A percentile compares a stretch with the other conserved stretches of the same genome.
Conservation (phyloP, 2,888 invertebrate genomes). For the Capitulum mitella region DNA sequence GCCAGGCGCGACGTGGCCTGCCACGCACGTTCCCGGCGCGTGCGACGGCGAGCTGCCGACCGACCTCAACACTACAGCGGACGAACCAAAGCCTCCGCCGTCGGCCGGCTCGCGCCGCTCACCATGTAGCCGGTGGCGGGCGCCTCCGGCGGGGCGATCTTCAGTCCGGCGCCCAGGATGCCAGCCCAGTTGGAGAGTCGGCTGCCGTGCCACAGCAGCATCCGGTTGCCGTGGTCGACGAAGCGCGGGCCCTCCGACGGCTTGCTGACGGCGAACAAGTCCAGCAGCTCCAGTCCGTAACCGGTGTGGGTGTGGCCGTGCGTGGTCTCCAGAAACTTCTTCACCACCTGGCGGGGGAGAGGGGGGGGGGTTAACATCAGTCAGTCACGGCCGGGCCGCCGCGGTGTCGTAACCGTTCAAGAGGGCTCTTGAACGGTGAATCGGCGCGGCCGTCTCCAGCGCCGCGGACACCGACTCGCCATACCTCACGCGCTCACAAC, state of each 20-base stretch:
- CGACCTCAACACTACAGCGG: too few species aligned
- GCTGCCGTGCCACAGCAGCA: slow-evolving; percentile 94
- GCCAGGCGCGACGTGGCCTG: too few species aligned
- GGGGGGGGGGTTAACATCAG: too few species aligned
- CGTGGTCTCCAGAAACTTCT: slow-evolving; percentile 77
- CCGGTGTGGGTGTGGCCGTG: slow-evolving; percentile 81
- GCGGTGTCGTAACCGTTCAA: too few species aligned
- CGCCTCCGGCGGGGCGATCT: slow-evolving; percentile 97
- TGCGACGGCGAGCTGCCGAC: too few species aligned
- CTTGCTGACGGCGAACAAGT: slow-evolving; percentile 44
- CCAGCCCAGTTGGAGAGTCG: slow-evolving; percentile 90
- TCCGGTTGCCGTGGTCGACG: slow-evolving; percentile 69
- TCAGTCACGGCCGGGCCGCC: too few species aligned
- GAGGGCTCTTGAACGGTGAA: too few species aligned
- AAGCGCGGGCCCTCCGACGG: slow-evolving; percentile 48
- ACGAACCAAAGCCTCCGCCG: neutral
- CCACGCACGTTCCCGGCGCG: too few species aligned
- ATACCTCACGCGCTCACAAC: too few species aligned
- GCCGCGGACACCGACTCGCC: too few species aligned
- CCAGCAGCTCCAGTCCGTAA: slow-evolving; percentile 61
- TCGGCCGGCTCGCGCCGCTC: neutral
- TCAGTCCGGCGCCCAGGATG: slow-evolving; percentile 80
- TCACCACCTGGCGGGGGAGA: slow-evolving; percentile 38
- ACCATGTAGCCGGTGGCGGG: slow-evolving; percentile 63
- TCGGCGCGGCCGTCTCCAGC: too few species aligned